Percentiles rank a stretch among this genome's conserved stretches.
phyloP scores from a whole-genome alignment of 1,140 invertebrate genomes.

The Sminthurides bifidus region DNA sequence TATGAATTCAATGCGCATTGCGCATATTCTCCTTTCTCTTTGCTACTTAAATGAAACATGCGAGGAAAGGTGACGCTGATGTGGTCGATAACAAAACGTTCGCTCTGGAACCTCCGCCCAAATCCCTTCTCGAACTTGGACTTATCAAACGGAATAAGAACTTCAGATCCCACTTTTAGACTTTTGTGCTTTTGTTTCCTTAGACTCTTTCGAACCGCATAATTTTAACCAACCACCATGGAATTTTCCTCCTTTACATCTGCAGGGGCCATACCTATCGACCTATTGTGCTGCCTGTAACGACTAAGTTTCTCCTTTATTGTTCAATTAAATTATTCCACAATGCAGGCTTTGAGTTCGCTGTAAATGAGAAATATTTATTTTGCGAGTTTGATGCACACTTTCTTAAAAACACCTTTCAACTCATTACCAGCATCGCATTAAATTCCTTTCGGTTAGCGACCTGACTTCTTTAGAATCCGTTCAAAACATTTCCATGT shows the following conservation, averaged over 20 bases:
- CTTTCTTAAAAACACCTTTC: conserved; percentile 1
- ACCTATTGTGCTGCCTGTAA: conserved; percentile 2
- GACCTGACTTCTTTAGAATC: background rate
- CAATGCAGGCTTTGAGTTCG: conserved; percentile 2
- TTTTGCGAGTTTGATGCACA: background rate
- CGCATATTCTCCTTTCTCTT: no score
- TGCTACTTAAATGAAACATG: no score
- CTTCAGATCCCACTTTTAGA: background rate
- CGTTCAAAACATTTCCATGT: no score
- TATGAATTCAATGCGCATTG: no score
- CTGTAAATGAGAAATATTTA: background rate
- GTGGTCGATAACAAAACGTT: no score
- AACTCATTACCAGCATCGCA: background rate
- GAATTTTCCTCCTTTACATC: conserved; percentile 5
- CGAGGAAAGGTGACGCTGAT: no score
- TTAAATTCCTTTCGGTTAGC: background rate
- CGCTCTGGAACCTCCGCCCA: background rate
- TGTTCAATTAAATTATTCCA: conserved; percentile 11
- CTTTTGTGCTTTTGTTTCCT: background rate
- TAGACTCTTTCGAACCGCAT: background rate
- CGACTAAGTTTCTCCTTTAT: conserved; percentile 1
- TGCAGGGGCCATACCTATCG: conserved; percentile 1
- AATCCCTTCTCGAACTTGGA: background rate
- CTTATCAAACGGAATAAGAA: background rate
- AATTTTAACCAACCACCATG: conserved; percentile 6